Percentiles rank a stretch among this genome's conserved stretches.
Conservation (phyloP, 2,888 invertebrate species). For the Arrhopalites spinosus region DNA sequence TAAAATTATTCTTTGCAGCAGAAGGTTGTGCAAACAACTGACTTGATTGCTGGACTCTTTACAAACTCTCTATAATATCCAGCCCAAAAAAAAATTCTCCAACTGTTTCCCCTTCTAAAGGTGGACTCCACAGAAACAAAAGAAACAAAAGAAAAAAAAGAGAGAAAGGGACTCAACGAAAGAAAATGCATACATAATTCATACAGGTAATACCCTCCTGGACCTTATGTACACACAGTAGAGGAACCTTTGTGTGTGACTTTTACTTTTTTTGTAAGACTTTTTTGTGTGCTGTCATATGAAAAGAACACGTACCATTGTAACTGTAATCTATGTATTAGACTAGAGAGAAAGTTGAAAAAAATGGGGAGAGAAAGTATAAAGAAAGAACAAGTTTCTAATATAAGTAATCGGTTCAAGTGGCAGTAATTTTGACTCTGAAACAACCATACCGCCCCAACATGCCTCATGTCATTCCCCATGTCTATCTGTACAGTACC, state of each 20-base stretch:
- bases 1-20: conserved; percentile 2
- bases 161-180: background rate
- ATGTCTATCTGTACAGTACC: too few relatives aligned
- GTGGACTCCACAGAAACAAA: too few relatives aligned
- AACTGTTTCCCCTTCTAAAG: too few relatives aligned
- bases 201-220: background rate
- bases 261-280: background rate
- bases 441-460: background rate
- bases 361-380: background rate
- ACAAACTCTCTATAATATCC: too few relatives aligned
- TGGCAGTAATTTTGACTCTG: conserved; percentile 33
- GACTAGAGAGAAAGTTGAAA: background rate
- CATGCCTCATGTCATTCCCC: too few relatives aligned
- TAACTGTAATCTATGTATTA: background rate
- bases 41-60: conserved; percentile 23
- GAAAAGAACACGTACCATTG: background rate
- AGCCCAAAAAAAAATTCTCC: too few relatives aligned
- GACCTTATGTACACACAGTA: background rate
- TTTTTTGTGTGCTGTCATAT: background rate
- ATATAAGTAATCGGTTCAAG: conserved; percentile 34
- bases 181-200: conserved; percentile 20
- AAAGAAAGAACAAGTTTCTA: background rate
- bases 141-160: too few relatives aligned
- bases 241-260: background rate
- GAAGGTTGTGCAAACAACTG: conserved; percentile 19